A percentile compares a stretch with the other conserved stretches of the same genome.
These are phyloP conservation scores for Sipunculus nudus DNA, from an alignment of 2,888 invertebrate species.

Conservation along the genomic window DNA sequence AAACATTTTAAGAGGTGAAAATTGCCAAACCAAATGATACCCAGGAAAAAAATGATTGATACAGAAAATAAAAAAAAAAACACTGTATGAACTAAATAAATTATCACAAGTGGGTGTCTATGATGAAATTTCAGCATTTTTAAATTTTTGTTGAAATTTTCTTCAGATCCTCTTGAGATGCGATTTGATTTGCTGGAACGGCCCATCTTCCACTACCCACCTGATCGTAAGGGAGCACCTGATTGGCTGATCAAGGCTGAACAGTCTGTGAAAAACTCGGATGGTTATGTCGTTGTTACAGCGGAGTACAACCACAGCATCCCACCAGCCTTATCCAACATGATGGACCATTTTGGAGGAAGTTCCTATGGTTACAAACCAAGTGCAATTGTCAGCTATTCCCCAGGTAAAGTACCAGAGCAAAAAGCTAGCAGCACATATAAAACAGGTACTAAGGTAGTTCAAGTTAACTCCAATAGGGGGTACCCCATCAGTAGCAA, in stretches of 20 bases:
- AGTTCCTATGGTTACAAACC: slow-evolving; percentile 62
- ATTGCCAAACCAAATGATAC: not conserved
- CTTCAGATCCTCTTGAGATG: slow-evolving; percentile 64
- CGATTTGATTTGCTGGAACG: slow-evolving; percentile 53
- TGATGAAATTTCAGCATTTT: not conserved
- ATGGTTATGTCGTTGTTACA: slow-evolving; percentile 66
- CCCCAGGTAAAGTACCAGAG: slow-evolving; percentile 43
- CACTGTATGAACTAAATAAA: too few species aligned
- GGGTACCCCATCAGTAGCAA: too few species aligned
- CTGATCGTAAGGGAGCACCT: slow-evolving; percentile 40
- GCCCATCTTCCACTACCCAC: slow-evolving; percentile 46
- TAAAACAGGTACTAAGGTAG: not conserved
- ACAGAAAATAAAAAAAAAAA: too few species aligned
- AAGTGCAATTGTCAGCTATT: slow-evolving; percentile 57
- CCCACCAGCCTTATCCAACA: slow-evolving; percentile 67
- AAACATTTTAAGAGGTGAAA: not conserved
- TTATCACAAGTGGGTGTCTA: too few species aligned
- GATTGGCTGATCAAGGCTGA: slow-evolving; percentile 39
- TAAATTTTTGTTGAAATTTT: not conserved
- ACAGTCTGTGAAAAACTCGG: slow-evolving; percentile 52
- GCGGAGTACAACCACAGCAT: slow-evolving; percentile 66
- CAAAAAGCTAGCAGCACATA: not conserved
- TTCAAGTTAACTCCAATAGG: too few species aligned
- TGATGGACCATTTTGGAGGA: slow-evolving; percentile 68
- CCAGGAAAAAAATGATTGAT: not conserved